These are phyloP conservation scores for Bombus cullumanus DNA, from an alignment of 1,140 invertebrate species.

Conservation along the genomic window DNA sequence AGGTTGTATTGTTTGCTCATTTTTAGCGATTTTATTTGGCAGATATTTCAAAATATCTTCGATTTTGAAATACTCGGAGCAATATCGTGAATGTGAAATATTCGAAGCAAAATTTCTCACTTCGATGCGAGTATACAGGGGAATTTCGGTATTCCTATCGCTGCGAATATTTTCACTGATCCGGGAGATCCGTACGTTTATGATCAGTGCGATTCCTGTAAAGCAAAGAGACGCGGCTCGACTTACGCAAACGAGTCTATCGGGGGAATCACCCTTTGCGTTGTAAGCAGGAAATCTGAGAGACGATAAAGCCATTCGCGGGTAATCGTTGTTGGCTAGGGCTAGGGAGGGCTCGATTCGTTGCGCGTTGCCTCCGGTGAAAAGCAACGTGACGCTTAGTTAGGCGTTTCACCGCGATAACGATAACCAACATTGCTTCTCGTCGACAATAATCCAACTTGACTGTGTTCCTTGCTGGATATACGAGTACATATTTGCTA, in stretches of 20 bases:
- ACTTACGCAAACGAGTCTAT: neutral
- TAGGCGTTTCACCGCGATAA: conserved; percentile 47
- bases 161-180: neutral
- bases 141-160: neutral
- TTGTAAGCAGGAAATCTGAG: conserved; percentile 39
- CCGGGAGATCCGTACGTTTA: neutral
- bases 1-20: too few relatives aligned
- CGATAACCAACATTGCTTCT: neutral
- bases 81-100: too few relatives aligned
- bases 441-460: neutral
- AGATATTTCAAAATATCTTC: too few relatives aligned
- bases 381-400: conserved; percentile 43
- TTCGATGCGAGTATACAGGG: neutral
- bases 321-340: conserved; percentile 10
- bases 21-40: too few relatives aligned
- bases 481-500: neutral
- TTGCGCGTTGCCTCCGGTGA: conserved; percentile 29
- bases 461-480: neutral
- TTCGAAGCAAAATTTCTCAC: neutral
- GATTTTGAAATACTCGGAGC: neutral
- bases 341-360: conserved; percentile 35
- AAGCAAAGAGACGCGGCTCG: neutral
- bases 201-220: neutral
- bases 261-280: conserved; percentile 14
- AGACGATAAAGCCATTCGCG: conserved; percentile 42